Evolutionary conservation across 2,888 invertebrate species (phyloP).

Genomic region (Phanerotoma sp.): DNA sequence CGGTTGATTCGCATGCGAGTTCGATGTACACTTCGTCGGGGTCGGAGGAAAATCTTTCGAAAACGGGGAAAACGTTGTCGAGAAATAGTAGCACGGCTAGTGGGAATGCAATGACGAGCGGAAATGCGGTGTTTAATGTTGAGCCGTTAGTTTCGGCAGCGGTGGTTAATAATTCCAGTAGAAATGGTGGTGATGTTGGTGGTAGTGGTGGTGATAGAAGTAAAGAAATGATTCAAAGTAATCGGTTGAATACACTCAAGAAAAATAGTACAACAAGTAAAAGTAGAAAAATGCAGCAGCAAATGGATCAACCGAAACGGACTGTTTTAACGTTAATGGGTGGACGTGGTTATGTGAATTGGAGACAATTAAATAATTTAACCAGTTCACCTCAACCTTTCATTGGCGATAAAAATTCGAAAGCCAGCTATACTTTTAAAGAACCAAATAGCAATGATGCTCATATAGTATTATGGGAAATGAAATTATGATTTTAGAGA

Average conservation of each 20-base stretch:
- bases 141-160: slow-evolving; percentile 2
- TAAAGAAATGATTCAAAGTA: not conserved
- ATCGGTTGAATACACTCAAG: not conserved
- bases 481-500: slow-evolving; percentile 69
- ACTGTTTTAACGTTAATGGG: slow-evolving; percentile 86
- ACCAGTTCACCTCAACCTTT: slow-evolving; percentile 6
- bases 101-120: slow-evolving; percentile 55
- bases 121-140: slow-evolving; percentile 20
- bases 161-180: not conserved
- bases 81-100: slow-evolving; percentile 77
- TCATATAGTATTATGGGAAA: slow-evolving; percentile 89
- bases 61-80: slow-evolving; percentile 66
- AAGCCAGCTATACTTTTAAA: slow-evolving; percentile 54
- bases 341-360: slow-evolving; percentile 85
- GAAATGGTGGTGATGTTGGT: slow-evolving; percentile 12
- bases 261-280: slow-evolving; percentile 49
- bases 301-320: slow-evolving; percentile 62
- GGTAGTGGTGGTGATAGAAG: not conserved
- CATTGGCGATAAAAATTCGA: slow-evolving; percentile 48
- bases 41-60: slow-evolving; percentile 81
- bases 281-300: slow-evolving; percentile 53
- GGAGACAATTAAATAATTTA: slow-evolving; percentile 67
- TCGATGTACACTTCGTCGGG: slow-evolving; percentile 81
- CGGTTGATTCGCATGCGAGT: slow-evolving; percentile 81
- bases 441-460: slow-evolving; percentile 83